Evolutionary conservation across 2,888 invertebrate genomes (phyloP).

Genomic region (Orchesellides sinensis): DNA sequence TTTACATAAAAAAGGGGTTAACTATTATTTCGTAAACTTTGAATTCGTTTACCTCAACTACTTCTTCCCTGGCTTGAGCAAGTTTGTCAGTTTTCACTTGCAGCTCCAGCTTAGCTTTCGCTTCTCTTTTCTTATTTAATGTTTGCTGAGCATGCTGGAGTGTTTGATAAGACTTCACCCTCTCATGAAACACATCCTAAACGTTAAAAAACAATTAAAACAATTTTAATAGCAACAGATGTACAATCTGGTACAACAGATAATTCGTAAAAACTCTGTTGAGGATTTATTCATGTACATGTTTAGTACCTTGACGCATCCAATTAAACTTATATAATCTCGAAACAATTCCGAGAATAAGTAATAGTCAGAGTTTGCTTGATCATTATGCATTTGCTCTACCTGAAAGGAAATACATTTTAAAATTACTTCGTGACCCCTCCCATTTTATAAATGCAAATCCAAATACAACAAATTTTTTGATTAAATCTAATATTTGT

Average conservation of each 20-base stretch:
- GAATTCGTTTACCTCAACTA: conserved; percentile 86
- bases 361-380: conserved; percentile 96
- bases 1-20: too few relatives aligned
- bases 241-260: too few relatives aligned
- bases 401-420: conserved; percentile 79
- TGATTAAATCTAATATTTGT: background rate
- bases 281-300: background rate
- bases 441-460: too few relatives aligned
- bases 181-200: conserved; percentile 84
- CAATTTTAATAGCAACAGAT: conserved; percentile 4
- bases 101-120: conserved; percentile 93
- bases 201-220: conserved; percentile 43
- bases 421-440: background rate
- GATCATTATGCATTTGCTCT: conserved; percentile 91
- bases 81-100: conserved; percentile 93
- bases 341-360: conserved; percentile 95
- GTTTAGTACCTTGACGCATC: conserved; percentile 87
- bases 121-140: conserved; percentile 94
- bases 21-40: background rate
- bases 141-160: conserved; percentile 99
- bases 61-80: conserved; percentile 92
- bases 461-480: too few relatives aligned
- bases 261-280: background rate
- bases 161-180: conserved; percentile 93
- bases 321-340: conserved; percentile 94